These are phyloP conservation scores for Callopanchax toddi DNA, from an alignment of 2,113 vertebrate genomes.

Conservation along the genomic window DNA sequence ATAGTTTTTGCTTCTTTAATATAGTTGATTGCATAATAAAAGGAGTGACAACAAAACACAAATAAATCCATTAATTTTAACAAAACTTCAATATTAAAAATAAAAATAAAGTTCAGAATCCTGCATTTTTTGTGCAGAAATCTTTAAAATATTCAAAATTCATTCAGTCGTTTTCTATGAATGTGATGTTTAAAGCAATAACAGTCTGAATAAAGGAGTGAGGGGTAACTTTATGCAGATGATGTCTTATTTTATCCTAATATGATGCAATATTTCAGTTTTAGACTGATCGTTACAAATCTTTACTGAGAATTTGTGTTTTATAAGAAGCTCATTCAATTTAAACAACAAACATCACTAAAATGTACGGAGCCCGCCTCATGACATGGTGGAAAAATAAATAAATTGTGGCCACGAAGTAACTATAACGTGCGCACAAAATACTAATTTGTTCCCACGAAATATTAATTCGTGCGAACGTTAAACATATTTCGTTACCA, in stretches of 20 bases:
- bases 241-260: constrained; percentile 13
- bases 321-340: constrained; percentile 6
- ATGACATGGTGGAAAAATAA: too few species aligned
- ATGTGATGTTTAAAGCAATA: constrained; percentile 62
- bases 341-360: constrained; percentile 4
- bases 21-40: background rate
- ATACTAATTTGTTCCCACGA: too few species aligned
- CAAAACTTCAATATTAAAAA: too few species aligned
- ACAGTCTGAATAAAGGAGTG: constrained; percentile 14
- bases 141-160: constrained; percentile 13
- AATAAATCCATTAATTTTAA: too few species aligned
- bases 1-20: constrained; percentile 4
- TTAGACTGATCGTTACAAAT: constrained; percentile 17
- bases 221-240: constrained; percentile 38
- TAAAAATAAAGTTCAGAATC: constrained; percentile 39
- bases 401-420: too few species aligned
- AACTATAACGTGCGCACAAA: too few species aligned
- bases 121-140: background rate
- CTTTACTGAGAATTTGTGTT: constrained; percentile 10
- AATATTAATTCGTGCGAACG: too few species aligned
- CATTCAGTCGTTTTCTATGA: constrained; percentile 24
- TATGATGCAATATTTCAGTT: constrained; percentile 45
- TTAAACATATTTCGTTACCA: too few species aligned
- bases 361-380: too few species aligned
- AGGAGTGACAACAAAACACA: background rate